phyloP scores from a whole-genome alignment of 2,888 invertebrate species.

The Nesidiocoris tenuis region DNA sequence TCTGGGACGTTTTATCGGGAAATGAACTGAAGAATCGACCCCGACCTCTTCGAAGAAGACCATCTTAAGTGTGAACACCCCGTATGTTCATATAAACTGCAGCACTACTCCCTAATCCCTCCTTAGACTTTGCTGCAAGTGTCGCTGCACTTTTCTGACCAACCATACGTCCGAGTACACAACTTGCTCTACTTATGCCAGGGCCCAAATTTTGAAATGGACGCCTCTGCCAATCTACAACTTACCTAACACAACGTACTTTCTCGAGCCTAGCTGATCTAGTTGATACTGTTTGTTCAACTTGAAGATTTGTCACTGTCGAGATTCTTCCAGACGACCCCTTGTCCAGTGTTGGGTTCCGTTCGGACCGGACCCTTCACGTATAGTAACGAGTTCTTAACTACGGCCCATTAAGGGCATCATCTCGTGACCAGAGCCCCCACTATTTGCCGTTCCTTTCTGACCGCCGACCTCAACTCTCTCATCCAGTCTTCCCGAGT shows the following conservation, averaged over 20 bases:
- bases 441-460: background rate
- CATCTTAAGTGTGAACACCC: too few species aligned
- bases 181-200: background rate
- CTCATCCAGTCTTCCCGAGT: background rate
- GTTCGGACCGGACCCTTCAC: background rate
- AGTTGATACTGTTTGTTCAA: too few species aligned
- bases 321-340: background rate
- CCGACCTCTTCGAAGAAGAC: too few species aligned
- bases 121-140: too few species aligned
- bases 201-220: background rate
- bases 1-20: too few species aligned
- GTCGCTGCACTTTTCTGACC: too few species aligned
- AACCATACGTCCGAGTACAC: background rate
- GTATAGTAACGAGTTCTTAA: slow-evolving; percentile 3
- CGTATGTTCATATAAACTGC: too few species aligned
- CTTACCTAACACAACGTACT: too few species aligned
- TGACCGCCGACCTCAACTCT: background rate
- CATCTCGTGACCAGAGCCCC: slow-evolving; percentile 7
- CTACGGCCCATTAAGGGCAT: slow-evolving; percentile 12
- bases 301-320: background rate
- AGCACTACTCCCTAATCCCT: too few species aligned
- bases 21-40: too few species aligned
- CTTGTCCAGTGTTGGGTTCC: background rate
- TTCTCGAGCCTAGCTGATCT: too few species aligned
- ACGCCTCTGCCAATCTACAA: too few species aligned